Conservation (phyloP, 2,113 vertebrate species). For the Nannospalax galili region DNA sequence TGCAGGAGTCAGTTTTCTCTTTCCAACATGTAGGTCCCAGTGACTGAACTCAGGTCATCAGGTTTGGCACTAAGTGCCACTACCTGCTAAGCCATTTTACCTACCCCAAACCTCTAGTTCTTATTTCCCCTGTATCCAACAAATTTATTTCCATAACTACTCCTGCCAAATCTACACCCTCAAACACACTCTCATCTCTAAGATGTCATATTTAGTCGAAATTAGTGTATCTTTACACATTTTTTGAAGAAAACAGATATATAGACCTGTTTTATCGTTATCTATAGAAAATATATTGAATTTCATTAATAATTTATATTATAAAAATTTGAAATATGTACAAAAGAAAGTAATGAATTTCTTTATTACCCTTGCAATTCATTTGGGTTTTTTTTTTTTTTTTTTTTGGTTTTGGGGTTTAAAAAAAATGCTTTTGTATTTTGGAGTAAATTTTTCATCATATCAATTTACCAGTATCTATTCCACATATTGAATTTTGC, state of each 20-base stretch:
- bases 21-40: too few relatives aligned
- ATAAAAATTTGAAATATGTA: neutral
- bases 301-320: slow-evolving; percentile 11
- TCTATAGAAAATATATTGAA: slow-evolving; percentile 21
- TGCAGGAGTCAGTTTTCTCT: too few relatives aligned
- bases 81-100: too few relatives aligned
- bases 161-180: too few relatives aligned
- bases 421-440: too few relatives aligned
- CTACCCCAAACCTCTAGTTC: too few relatives aligned
- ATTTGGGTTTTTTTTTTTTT: neutral
- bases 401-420: too few relatives aligned
- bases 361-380: neutral
- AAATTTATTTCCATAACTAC: too few relatives aligned
- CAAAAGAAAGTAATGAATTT: neutral
- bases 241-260: neutral
- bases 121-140: too few relatives aligned
- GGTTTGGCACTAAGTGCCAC: too few relatives aligned
- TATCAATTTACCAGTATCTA: neutral
- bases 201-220: neutral
- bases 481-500: too few relatives aligned
- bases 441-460: neutral
- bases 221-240: neutral
- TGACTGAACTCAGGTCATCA: too few relatives aligned
- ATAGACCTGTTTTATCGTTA: neutral
- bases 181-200: neutral